Percentiles rank a stretch among this genome's conserved stretches.
Conservation (phyloP, 1,140 invertebrate species). For the Monochamus saltuarius region DNA sequence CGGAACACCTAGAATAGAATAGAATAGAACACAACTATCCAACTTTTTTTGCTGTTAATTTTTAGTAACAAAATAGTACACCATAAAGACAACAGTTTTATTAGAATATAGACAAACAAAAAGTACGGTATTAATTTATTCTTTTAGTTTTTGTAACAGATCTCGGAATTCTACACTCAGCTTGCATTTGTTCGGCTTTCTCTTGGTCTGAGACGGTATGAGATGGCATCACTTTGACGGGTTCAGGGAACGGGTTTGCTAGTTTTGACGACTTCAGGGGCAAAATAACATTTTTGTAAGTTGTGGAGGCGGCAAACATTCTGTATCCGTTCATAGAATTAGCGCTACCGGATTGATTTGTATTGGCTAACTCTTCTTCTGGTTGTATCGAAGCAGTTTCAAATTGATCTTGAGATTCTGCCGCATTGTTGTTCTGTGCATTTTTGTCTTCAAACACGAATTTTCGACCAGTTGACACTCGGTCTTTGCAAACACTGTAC, state of each 20-base stretch:
- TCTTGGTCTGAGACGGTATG: conserved; percentile 46
- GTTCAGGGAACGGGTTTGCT: conserved; percentile 45
- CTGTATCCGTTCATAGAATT: conserved; percentile 17
- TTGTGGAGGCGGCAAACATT: conserved; percentile 39
- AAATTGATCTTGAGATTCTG: conserved; percentile 5
- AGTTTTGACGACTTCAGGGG: conserved; percentile 45
- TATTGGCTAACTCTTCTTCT: conserved; percentile 7
- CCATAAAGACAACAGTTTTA: too few relatives aligned
- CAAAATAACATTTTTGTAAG: conserved; percentile 37
- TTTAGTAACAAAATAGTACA: too few relatives aligned
- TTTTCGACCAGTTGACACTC: conserved; percentile 12
- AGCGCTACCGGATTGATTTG: background rate
- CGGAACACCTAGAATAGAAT: too few relatives aligned
- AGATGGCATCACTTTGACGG: conserved; percentile 46
- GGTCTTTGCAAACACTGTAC: conserved; percentile 34
- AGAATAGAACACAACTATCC: too few relatives aligned
- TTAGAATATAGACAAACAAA: too few relatives aligned
- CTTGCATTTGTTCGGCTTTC: conserved; percentile 43
- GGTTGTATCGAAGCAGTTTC: conserved; percentile 10
- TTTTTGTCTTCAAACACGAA: conserved; percentile 24
- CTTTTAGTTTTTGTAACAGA: conserved; percentile 20
- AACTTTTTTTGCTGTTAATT: too few relatives aligned
- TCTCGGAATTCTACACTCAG: conserved; percentile 33
- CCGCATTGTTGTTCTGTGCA: conserved; percentile 3
- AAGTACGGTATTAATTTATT: background rate